Evolutionary conservation across 2,113 vertebrate genomes (phyloP), one percentile per base, ranked within the genome.

Genomic region (Petrocephalus zakoni): DNA sequence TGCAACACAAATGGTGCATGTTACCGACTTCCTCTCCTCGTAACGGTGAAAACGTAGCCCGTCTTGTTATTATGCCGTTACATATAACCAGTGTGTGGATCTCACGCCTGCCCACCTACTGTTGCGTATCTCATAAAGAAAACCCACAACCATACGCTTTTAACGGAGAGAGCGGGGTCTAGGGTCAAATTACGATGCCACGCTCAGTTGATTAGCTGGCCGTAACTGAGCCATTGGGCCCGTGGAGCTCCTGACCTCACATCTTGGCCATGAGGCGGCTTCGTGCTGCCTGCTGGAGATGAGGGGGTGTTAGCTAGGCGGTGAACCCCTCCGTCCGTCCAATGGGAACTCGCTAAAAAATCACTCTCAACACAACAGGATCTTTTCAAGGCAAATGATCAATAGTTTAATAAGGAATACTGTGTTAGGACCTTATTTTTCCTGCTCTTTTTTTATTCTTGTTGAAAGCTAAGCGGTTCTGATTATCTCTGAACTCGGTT

Each of bases 171-270:
- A 21, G 53, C 9, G 21, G 37, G 37, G 21, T 46, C 17, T 83
- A 42, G 90, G 89, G 88, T 93, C 90, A 89, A 85, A 88, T 88
- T 90, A 87, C 82, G 56, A 53, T 17, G 55, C 86, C 87, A 88
- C 47, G 68, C 90, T 91, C 90, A 29, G 88, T 47, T 90, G 82
- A 87, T 47, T 34, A 81, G 25, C 88, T 82, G 90, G 89, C 88
- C 86, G 61, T 89, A 89, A 87, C 88, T 82, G 5, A 51, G 90
- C 88, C 78, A 52, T 42, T 51, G 21, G 87, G 89, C 89, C 86
- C 55, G 72, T 88, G 46, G 64, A 72, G 89, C 53, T 53, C 53
- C 49, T 87, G 29, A 42, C 52, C 88, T 64, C 87, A 81, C 64
- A 81, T 75, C 88, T 61, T 47, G 86, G 75, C 37, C 81, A 88